Conservation (phyloP, 2,888 invertebrate species). For the Eristalis pertinax region DNA sequence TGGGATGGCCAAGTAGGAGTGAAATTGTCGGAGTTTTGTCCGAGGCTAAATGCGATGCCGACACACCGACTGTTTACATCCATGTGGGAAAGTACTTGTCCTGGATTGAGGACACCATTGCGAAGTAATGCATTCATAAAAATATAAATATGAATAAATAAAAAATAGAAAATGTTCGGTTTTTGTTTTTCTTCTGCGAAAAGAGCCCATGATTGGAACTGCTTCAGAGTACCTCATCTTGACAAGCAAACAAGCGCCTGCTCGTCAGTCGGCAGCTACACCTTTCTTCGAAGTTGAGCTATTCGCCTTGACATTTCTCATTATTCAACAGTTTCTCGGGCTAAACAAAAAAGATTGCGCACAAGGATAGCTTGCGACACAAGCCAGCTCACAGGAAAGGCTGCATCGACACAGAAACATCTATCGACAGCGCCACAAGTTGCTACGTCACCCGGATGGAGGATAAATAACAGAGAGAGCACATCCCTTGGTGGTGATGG, state of each 20-base stretch:
- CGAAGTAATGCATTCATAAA: background rate
- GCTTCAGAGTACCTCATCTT: no score
- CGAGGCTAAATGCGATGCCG: background rate
- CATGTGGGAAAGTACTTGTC: background rate
- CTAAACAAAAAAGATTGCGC: no score
- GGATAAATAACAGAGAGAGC: background rate
- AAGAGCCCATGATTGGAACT: no score
- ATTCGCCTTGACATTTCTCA: background rate
- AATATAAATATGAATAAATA: no score
- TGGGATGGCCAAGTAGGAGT: background rate
- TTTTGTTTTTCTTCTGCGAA: no score
- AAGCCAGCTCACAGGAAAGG: background rate
- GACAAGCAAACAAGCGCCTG: no score
- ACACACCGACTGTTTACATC: background rate
- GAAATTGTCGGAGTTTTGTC: background rate
- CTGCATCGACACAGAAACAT: background rate
- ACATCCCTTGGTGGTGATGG: constrained; percentile 5
- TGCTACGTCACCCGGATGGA: background rate
- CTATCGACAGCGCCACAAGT: background rate
- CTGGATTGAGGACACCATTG: background rate
- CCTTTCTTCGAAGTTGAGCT: background rate
- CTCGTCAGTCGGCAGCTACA: background rate
- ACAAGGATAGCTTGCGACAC: background rate
- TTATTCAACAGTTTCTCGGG: no score
- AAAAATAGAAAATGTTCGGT: no score